phyloP scores from a whole-genome alignment of 2,888 invertebrate species.

The Pachymerium ferrugineum region DNA sequence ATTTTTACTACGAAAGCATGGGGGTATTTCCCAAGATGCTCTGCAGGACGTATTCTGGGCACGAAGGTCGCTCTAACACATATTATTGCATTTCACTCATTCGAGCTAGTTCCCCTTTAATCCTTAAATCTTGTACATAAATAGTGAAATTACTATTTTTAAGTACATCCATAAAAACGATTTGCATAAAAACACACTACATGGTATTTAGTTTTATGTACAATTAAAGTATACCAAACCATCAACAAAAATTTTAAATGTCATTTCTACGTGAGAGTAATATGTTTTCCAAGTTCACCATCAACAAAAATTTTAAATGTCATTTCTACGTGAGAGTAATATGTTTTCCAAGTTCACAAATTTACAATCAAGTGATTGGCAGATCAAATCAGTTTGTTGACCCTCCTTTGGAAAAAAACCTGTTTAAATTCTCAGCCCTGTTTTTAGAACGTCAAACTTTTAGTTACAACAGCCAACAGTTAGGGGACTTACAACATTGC shows the following conservation, averaged over 20 bases:
- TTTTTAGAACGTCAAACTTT: neutral
- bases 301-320: neutral
- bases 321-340: neutral
- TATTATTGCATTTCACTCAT: neutral
- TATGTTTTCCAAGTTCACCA: neutral
- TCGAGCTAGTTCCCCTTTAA: no score
- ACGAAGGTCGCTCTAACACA: neutral
- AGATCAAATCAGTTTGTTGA: neutral
- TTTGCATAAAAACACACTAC: no score
- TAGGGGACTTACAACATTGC: neutral
- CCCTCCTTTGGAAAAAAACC: neutral
- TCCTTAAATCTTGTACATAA: neutral
- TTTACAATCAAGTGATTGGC: no score
- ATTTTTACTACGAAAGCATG: neutral
- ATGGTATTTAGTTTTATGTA: no score
- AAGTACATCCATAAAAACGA: no score
- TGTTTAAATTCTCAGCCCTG: neutral
- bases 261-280: neutral
- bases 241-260: neutral
- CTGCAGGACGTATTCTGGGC: neutral
- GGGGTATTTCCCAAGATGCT: neutral
- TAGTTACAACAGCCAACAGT: neutral
- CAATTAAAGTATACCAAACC: no score
- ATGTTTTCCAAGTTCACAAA: neutral
- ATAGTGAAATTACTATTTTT: neutral